These are phyloP conservation scores for Vombatus ursinus DNA, from an alignment of 2,113 vertebrate genomes.

Conservation along the genomic window DNA sequence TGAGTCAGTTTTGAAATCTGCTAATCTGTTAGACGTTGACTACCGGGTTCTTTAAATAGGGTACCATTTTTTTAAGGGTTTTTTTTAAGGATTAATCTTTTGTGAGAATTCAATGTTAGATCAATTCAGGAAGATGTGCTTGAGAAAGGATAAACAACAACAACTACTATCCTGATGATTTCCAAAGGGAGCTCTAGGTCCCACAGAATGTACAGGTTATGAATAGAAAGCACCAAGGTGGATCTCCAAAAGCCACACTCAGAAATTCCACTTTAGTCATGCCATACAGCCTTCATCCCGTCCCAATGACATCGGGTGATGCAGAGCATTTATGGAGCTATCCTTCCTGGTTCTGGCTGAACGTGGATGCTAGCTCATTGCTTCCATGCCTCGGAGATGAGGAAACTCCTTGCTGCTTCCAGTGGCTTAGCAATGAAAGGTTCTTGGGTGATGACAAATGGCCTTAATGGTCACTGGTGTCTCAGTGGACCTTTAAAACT, in stretches of 20 bases:
- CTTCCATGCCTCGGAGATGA: not conserved
- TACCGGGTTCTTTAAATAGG: not conserved
- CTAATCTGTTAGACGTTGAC: not conserved
- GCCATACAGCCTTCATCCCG: slow-evolving; percentile 21
- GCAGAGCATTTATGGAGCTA: not conserved
- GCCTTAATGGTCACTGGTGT: not conserved
- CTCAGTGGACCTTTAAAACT: not conserved
- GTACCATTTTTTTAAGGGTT: not conserved
- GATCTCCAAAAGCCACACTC: slow-evolving; percentile 19
- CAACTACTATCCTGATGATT: not conserved
- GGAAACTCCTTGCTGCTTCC: not conserved
- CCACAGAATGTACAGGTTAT: not conserved
- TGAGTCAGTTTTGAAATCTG: slow-evolving; percentile 14
- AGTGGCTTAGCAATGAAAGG: not conserved
- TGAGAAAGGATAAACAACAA: slow-evolving; percentile 46
- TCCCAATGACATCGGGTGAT: not conserved
- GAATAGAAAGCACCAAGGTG: not conserved
- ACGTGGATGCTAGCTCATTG: not conserved
- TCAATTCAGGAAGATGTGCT: slow-evolving; percentile 23
- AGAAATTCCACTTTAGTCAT: slow-evolving; percentile 32
- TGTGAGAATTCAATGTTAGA: not conserved
- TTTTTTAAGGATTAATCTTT: not conserved
- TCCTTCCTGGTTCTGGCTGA: not conserved
- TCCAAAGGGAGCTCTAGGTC: not conserved
- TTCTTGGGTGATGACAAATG: not conserved